Evolutionary conservation across 2,113 vertebrate genomes (phyloP), one percentile per base, ranked within the genome.

Genomic region (Meriones unguiculatus): DNA sequence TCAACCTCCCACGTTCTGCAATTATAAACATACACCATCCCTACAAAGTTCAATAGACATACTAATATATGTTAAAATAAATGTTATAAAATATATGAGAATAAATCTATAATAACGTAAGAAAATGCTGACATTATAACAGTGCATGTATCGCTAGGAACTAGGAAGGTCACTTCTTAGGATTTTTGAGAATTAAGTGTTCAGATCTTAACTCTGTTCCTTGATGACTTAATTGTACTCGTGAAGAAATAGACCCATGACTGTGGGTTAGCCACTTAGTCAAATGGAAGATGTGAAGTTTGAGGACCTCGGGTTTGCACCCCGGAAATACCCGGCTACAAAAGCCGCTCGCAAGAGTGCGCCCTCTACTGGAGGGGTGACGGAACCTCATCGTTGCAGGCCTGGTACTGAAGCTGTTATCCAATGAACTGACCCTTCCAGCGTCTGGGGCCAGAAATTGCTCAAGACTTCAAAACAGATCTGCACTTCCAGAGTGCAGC

Each of bases 401-500:
- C 99, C 99, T 64, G 99, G 99, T 94, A 99, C 99, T 0, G 99
- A 99, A 99, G 80, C 98, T 99, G 80, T 46, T 46, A 46, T 46
- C 46, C 46, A 46, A 46, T 46, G 46, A 46, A 46, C 46, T 46
- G 46, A 46, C 99, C 99, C 72, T 99, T 99, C 98, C 99, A 99
- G 97, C 99, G 99, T 80, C 98, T 99, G 98, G 99, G 99, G 97
- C 98, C 99, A 97, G 99, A 99, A 98, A 99, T 99, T 97, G 99
- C 99, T 98, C 99, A 99, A 98, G 99, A 99, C 97, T 99, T 99
- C 98, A 99, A 99, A 97, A 99, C 99, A 98, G 99, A 99, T 92
- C 98, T 99, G 98, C 99, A 99, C 98, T 99, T 99, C 97, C 99
- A 99, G 98, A 99, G 99, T 87, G 99, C 99, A 96, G 99, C 99